Conservation (phyloP, 1,140 invertebrate genomes). For the Kradibia gibbosae region DNA sequence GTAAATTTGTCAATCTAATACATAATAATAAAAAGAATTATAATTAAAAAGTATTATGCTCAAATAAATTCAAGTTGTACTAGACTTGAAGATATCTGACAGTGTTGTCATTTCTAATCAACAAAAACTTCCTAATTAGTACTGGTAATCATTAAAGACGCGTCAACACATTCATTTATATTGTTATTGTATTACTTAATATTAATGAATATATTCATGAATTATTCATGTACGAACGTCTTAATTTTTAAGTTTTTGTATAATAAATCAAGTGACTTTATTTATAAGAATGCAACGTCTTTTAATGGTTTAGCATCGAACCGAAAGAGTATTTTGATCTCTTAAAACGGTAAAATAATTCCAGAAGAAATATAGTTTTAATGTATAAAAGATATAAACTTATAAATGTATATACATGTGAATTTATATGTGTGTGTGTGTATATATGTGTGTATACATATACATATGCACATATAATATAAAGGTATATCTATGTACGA, state of each 20-base stretch:
- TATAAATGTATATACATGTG: constrained; percentile 1
- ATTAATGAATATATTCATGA: constrained; percentile 46
- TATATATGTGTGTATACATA: constrained; percentile 33
- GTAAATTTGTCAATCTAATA: constrained; percentile 41
- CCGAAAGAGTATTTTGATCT: constrained; percentile 45
- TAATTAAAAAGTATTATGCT: constrained; percentile 46
- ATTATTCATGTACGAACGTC: constrained; percentile 40
- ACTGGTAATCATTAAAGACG: constrained; percentile 42
- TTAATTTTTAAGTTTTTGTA: constrained; percentile 65
- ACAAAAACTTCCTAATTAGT: constrained; percentile 47
- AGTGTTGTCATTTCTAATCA: constrained; percentile 46
- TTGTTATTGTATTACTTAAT: constrained; percentile 46
- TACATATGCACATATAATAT: constrained; percentile 28
- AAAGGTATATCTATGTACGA: constrained; percentile 30
- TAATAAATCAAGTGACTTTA: constrained; percentile 56
- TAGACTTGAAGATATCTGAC: constrained; percentile 48
- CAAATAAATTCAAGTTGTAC: constrained; percentile 45
- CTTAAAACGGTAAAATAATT: constrained; percentile 41
- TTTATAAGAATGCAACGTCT: constrained; percentile 38
- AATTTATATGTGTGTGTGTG: too few relatives aligned
- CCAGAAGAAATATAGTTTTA: constrained; percentile 36
- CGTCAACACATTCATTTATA: constrained; percentile 48
- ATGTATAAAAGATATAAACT: constrained; percentile 33
- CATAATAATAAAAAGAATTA: constrained; percentile 34
- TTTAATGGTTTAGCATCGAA: constrained; percentile 27